Evolutionary conservation across 2,797 vertebrate species (phyloP).

Genomic region (Artibeus lituratus): DNA sequence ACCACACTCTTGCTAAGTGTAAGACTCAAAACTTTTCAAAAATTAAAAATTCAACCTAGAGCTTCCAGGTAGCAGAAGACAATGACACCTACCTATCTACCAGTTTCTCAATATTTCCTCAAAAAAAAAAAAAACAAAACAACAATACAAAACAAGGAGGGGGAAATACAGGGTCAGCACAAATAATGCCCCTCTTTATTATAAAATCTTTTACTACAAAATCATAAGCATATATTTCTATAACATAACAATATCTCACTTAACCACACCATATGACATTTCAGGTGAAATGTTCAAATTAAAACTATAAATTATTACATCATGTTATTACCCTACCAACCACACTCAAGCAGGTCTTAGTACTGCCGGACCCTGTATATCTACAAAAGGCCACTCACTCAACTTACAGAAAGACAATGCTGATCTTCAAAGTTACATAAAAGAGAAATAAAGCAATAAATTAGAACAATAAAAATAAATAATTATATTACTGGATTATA

Average conservation of each 20-base stretch:
- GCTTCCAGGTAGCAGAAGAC: background rate
- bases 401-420: background rate
- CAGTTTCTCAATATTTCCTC: background rate
- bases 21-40: background rate
- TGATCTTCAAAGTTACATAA: background rate
- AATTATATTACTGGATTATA: background rate
- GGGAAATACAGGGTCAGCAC: too few species aligned
- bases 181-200: too few species aligned
- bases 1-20: background rate
- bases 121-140: background rate
- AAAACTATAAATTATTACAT: too few species aligned
- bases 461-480: background rate
- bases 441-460: background rate
- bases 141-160: background rate
- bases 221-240: too few species aligned
- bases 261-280: too few species aligned
- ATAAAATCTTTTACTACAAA: too few species aligned
- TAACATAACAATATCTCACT: too few species aligned
- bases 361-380: background rate
- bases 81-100: background rate
- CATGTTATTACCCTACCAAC: too few species aligned
- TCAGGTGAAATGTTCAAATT: too few species aligned
- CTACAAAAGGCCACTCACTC: background rate
- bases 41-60: background rate
- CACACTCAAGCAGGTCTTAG: too few species aligned